A percentile compares a stretch with the other conserved stretches of the same genome.
phyloP scores from a whole-genome alignment of 2,888 invertebrate species.

The Eristalinus aeneus region DNA sequence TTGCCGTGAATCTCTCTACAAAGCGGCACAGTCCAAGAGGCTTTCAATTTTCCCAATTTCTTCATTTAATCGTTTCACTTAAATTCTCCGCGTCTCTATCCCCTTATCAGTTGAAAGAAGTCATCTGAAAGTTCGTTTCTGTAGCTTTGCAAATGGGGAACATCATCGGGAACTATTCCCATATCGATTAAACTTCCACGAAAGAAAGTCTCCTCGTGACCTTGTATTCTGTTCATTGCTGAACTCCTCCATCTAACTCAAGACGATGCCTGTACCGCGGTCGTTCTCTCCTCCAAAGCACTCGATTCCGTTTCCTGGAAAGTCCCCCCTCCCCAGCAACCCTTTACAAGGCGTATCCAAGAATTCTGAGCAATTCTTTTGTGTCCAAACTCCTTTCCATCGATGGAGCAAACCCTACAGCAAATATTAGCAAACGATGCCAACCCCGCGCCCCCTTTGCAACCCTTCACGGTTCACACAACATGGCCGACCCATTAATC shows the following conservation, averaged over 20 bases:
- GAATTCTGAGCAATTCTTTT: not conserved
- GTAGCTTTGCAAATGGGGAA: too few species aligned
- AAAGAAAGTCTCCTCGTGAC: not conserved
- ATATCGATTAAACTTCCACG: too few species aligned
- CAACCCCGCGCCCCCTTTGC: not conserved
- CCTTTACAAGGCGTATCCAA: not conserved
- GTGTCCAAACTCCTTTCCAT: not conserved
- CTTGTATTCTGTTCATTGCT: not conserved
- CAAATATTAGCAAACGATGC: slow-evolving; percentile 10
- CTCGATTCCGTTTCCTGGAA: not conserved
- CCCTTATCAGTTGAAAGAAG: too few species aligned
- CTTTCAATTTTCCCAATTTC: too few species aligned
- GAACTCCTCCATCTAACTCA: not conserved
- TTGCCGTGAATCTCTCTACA: too few species aligned
- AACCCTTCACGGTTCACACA: slow-evolving; percentile 3
- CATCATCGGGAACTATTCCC: too few species aligned
- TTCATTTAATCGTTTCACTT: too few species aligned
- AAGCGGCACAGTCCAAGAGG: too few species aligned
- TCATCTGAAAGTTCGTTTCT: too few species aligned
- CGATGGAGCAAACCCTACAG: not conserved
- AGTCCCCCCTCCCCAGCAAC: not conserved
- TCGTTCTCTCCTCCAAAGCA: not conserved
- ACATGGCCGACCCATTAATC: slow-evolving; percentile 67
- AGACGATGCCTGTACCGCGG: not conserved
- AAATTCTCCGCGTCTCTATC: too few species aligned